Conservation (phyloP, 2,797 vertebrate species). For the Lophotriccus pileatus region DNA sequence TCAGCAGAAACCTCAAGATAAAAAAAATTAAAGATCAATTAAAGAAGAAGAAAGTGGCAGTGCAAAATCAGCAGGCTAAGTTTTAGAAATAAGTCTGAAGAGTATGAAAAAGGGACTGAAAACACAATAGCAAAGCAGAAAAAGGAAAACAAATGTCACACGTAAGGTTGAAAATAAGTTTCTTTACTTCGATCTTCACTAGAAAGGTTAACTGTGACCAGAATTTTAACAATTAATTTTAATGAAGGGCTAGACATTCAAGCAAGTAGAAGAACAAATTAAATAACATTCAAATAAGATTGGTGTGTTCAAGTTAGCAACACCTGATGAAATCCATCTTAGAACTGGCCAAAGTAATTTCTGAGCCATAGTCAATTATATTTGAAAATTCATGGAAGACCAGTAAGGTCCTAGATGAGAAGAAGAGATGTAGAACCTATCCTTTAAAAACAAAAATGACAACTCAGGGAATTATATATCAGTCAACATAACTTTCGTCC, state of each 20-base stretch:
- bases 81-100: background rate
- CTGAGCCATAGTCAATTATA: background rate
- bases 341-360: background rate
- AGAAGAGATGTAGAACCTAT: background rate
- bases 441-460: background rate
- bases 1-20: background rate
- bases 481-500: background rate
- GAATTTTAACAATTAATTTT: conserved; percentile 5
- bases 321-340: background rate
- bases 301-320: background rate
- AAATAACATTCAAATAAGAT: background rate
- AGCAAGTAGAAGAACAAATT: background rate
- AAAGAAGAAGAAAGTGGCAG: background rate
- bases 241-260: background rate
- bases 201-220: background rate
- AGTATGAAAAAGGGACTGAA: background rate
- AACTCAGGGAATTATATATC: background rate
- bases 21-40: background rate
- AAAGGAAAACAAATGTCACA: background rate
- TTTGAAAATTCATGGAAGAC: background rate
- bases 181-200: background rate
- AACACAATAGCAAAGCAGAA: background rate
- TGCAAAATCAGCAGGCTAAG: background rate
- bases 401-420: background rate
- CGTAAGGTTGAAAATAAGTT: background rate